Percentiles rank a stretch among this genome's conserved stretches.
Conservation (phyloP, 2,797 vertebrate species). For the Chiloscyllium punctatum region DNA sequence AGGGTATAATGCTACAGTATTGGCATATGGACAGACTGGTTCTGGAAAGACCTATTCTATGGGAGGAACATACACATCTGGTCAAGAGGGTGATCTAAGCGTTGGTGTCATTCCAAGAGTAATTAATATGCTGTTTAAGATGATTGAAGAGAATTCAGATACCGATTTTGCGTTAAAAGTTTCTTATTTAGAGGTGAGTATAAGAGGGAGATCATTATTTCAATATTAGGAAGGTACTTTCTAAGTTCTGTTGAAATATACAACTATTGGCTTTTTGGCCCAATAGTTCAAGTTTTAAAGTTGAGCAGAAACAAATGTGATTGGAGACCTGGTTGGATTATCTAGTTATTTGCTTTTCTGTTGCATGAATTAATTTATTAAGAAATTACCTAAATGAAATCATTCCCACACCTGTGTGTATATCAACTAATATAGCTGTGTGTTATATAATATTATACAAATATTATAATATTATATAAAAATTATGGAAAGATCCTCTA, state of each 20-base stretch:
- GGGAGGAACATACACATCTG: slow-evolving; percentile 85
- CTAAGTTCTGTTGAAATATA: not conserved
- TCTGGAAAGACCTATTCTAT: slow-evolving; percentile 95
- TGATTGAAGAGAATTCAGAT: slow-evolving; percentile 65
- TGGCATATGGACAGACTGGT: slow-evolving; percentile 92
- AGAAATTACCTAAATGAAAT: too few species aligned
- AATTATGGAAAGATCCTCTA: not conserved
- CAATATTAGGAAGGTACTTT: not conserved
- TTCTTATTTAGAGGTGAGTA: slow-evolving; percentile 85
- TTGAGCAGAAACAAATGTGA: not conserved
- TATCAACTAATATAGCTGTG: not conserved
- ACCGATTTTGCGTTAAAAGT: slow-evolving; percentile 72
- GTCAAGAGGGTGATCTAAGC: slow-evolving; percentile 73
- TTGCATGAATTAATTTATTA: not conserved
- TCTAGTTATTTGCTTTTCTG: not conserved
- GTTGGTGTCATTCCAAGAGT: slow-evolving; percentile 90
- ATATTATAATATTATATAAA: too few species aligned
- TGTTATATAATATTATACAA: too few species aligned
- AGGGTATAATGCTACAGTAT: slow-evolving; percentile 91
- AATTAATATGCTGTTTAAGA: slow-evolving; percentile 72
- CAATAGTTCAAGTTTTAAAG: not conserved
- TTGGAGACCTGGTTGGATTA: not conserved
- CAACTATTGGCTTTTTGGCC: not conserved
- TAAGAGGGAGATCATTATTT: not conserved
- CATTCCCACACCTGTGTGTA: not conserved